phyloP scores from a whole-genome alignment of 2,113 vertebrate species.

The Lethenteron camtschaticum region DNA sequence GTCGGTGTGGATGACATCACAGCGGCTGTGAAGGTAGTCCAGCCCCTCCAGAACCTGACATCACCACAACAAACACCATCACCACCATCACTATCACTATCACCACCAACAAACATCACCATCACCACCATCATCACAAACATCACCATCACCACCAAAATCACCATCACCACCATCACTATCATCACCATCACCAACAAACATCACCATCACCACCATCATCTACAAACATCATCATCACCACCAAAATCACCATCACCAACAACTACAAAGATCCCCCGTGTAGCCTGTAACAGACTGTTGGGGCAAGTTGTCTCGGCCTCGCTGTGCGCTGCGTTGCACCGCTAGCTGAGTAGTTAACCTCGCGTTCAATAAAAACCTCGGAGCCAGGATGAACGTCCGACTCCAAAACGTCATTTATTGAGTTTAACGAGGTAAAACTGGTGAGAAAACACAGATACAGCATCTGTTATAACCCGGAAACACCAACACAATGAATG shows the following conservation, averaged over 20 bases:
- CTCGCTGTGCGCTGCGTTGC: no score
- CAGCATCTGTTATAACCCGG: no score
- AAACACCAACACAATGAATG: no score
- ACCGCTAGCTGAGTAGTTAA: no score
- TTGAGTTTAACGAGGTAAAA: no score
- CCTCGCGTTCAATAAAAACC: no score
- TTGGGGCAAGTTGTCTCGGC: no score
- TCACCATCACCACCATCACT: background rate
- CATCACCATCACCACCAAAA: background rate
- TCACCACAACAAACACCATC: background rate
- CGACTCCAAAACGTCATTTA: no score
- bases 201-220: background rate
- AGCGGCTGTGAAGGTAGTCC: background rate
- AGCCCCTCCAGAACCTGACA: conserved; percentile 26
- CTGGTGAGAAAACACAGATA: no score
- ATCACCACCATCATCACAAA: background rate
- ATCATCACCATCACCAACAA: background rate
- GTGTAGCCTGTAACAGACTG: no score
- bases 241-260: background rate
- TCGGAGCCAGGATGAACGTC: no score
- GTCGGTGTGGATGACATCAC: conserved; percentile 79
- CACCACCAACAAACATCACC: background rate
- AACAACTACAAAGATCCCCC: no score
- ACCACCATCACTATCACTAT: background rate
- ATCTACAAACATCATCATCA: background rate